Evolutionary conservation across 2,113 vertebrate species (phyloP), one percentile per base, ranked within the genome.

Genomic region (Poicephalus gulielmi): DNA sequence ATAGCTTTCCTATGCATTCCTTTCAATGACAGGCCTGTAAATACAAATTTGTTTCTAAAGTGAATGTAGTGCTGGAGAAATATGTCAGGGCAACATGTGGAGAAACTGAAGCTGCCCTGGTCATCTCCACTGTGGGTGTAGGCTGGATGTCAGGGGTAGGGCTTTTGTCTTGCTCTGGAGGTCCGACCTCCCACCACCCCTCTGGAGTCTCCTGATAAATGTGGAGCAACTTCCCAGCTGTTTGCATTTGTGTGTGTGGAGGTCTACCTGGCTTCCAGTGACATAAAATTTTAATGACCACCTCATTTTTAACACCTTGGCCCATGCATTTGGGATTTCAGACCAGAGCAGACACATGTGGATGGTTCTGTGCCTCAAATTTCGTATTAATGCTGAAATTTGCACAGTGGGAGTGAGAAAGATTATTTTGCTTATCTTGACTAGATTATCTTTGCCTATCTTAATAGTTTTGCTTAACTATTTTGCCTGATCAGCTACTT

Each of bases 141-240:
- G 12, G 10, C 14, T 27, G 37, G 37, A 50, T 5, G 7, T 13
- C 25, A 53, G 1, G n/a, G 15, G 17, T 8, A 57, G 15, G 10
- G 4, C 0, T 0, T 59, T 30, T 37, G 10, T 22, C 11, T 66
- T 44, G 18, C 22, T 53, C 8, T 31, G 53, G 16, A 18, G 7
- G 2, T 47, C 33, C 44, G 83, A 4, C 5, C 12, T 44, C 17
- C 12, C 17, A 66, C 46, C 5, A 8, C 1, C 1, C 14, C 35
- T 66, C 57, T 23, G 17, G 8, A 5, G 6, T 31, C 23, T 30
- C 22, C 4, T 43, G 9, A 35, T 70, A 67, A 78, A 64, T 0
- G 2, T 17, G 59, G 11, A 44, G 2, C 0, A 1, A 33, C 13
- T 20, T 87, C 17, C 20, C 1, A 1, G 8, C 4, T 3, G 4